phyloP scores from a whole-genome alignment of 1,140 invertebrate genomes.

The Sitodiplosis mosellana region DNA sequence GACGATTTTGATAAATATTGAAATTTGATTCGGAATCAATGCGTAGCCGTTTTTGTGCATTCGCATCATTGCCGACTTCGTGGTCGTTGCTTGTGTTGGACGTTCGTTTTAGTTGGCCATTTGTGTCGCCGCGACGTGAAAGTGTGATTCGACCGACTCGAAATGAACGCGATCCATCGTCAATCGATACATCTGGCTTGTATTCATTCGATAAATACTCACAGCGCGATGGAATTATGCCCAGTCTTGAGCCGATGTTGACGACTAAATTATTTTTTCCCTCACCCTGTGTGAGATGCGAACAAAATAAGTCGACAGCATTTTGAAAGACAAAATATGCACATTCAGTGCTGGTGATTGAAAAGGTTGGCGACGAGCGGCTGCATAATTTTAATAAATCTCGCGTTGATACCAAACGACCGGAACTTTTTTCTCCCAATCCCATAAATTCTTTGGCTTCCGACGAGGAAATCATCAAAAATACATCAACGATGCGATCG shows the following conservation, averaged over 20 bases:
- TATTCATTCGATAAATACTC: constrained; percentile 61
- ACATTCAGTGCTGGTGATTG: constrained; percentile 51
- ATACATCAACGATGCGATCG: constrained; percentile 65
- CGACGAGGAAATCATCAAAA: constrained; percentile 48
- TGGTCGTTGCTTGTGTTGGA: neutral
- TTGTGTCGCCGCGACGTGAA: neutral
- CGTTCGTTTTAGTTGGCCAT: neutral
- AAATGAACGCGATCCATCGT: constrained; percentile 22
- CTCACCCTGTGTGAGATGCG: constrained; percentile 29
- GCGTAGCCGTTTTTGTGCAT: neutral
- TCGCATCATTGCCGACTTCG: neutral
- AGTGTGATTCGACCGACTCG: constrained; percentile 37
- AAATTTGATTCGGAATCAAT: constrained; percentile 16
- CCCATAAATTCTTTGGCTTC: constrained; percentile 16
- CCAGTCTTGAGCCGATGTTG: constrained; percentile 60
- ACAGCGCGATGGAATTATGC: constrained; percentile 63
- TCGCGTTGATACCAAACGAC: constrained; percentile 54
- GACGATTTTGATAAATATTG: neutral
- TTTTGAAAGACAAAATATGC: constrained; percentile 69
- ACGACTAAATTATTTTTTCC: constrained; percentile 45
- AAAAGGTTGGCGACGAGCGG: constrained; percentile 52
- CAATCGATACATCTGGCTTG: constrained; percentile 51
- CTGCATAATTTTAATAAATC: constrained; percentile 89
- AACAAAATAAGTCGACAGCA: constrained; percentile 80
- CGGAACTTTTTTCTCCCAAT: constrained; percentile 20